phyloP scores from a whole-genome alignment of 2,888 invertebrate genomes.

The Rhorus exstirpatorius region DNA sequence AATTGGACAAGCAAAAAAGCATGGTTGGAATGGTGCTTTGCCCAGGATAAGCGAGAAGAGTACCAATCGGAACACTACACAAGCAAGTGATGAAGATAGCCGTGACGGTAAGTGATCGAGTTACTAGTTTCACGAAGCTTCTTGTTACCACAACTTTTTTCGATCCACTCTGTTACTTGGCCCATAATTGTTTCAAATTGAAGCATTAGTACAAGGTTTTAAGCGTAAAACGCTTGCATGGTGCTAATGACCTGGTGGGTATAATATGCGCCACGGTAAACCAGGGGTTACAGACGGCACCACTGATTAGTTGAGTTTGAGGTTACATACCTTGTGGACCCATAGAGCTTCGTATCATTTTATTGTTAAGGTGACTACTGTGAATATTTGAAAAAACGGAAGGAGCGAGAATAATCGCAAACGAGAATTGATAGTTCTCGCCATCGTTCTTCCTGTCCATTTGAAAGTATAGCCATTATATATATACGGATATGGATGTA shows the following conservation, averaged over 20 bases:
- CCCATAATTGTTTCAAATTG: too few species aligned
- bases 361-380: conserved; percentile 13
- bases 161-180: too few species aligned
- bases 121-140: too few species aligned
- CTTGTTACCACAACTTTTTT: too few species aligned
- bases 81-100: too few species aligned
- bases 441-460: conserved; percentile 29
- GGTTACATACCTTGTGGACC: not conserved
- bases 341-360: not conserved
- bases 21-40: too few species aligned
- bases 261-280: too few species aligned
- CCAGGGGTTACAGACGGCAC: conserved; percentile 12
- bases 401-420: conserved; percentile 64
- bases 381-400: conserved; percentile 39
- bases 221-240: not conserved
- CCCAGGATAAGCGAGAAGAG: too few species aligned
- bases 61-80: too few species aligned
- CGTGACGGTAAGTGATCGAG: too few species aligned
- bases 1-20: too few species aligned
- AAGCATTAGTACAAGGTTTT: not conserved
- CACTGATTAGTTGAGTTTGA: not conserved
- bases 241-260: not conserved
- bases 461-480: conserved; percentile 8
- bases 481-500: not conserved
- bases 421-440: conserved; percentile 64